Percentiles rank a stretch among this genome's conserved stretches.
phyloP scores from a whole-genome alignment of 2,797 vertebrate species.

The Xenops minutus region DNA sequence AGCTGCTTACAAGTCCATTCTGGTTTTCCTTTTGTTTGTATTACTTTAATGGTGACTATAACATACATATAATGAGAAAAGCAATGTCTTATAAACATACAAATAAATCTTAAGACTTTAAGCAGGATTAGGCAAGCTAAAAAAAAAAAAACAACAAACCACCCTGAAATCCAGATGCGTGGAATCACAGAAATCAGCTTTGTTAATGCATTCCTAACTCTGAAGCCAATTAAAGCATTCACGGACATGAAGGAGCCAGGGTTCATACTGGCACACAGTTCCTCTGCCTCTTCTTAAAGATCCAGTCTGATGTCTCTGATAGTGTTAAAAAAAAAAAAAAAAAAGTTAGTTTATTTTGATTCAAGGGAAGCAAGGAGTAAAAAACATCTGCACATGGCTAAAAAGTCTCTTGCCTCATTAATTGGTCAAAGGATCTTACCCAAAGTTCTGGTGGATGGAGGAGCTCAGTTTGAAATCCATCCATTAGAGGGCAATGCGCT shows the following conservation, averaged over 20 bases:
- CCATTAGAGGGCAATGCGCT: constrained; percentile 55
- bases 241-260: neutral
- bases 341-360: neutral
- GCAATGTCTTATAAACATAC: constrained; percentile 46
- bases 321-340: neutral
- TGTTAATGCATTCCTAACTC: constrained; percentile 43
- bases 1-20: constrained; percentile 49
- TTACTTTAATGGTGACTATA: constrained; percentile 25
- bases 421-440: neutral
- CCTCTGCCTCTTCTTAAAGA: neutral
- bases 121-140: constrained; percentile 46
- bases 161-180: constrained; percentile 43
- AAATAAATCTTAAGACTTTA: constrained; percentile 61
- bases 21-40: constrained; percentile 41
- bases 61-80: constrained; percentile 44
- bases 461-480: constrained; percentile 32
- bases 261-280: constrained; percentile 7
- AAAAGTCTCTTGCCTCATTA: neutral
- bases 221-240: constrained; percentile 56
- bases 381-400: neutral
- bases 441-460: neutral
- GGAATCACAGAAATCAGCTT: constrained; percentile 55
- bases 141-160: neutral
- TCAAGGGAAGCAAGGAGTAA: neutral
- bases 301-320: neutral